Base-by-base conservation (phyloP, 1,140 invertebrate genomes). In the Heliconius congener region DNA sequence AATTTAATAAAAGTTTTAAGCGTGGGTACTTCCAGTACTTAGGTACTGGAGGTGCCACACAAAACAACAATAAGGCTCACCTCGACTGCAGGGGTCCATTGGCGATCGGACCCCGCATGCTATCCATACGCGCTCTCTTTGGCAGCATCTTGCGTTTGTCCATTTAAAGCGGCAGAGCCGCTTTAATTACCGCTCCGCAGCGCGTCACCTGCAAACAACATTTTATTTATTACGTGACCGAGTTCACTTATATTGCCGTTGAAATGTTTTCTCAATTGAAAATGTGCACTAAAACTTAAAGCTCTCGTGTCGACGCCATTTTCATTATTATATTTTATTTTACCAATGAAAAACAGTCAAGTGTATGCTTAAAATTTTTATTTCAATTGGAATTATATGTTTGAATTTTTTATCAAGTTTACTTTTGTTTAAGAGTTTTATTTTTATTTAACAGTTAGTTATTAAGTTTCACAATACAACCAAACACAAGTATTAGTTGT, bases 51-150 rank as follows among this genome's bases (percentile, higher is more conserved):
- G 30, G 30, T 34, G 30, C 2, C 2, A 2, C 30, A 34, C 6
- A 57, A 9, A n/a, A 5, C 13, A 57, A 57, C 55, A 42, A 46
- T 13, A 46, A 1, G 42, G 13, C 76, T 91, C 71, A 95, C 87
- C 97, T 95, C 76, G 97, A 96, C 88, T 97, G 97, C 95, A 97
- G 96, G 81, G 97, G 97, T 85, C 97, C 97, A 94, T 97, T 97
- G 83, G 96, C 95, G 83, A 96, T 96, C 84, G 96, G 96, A 83
- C 96, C 96, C 87, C 96, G 94, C 91, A 95, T 94, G 88, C 95
- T 95, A 88, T 96, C 96, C 92, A 96, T 95, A 91, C 96, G 95
- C 86, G 95, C 95, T 94, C 96, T 95, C 94, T 96, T 96, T 92
- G 95, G 95, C 92, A 95, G 93, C 95, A 96, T 95, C 95, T 96